Conservation (phyloP, 2,888 invertebrate species). For the Podotricha telesiphe region DNA sequence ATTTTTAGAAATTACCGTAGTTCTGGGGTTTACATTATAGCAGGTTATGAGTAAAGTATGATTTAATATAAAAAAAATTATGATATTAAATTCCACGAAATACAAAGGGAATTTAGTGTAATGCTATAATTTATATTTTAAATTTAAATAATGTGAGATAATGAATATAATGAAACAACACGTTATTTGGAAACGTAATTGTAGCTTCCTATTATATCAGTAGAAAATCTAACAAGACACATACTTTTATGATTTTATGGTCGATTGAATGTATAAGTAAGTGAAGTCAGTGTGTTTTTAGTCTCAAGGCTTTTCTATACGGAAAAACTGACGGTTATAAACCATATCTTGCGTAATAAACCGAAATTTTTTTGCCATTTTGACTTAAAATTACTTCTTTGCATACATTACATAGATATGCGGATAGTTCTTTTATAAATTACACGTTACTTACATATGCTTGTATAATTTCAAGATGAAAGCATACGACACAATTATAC, state of each 20-base stretch:
- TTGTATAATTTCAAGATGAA: no score
- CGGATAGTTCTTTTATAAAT: no score
- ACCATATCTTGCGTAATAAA: conserved; percentile 31
- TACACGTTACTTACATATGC: no score
- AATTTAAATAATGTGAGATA: neutral
- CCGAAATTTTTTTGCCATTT: neutral
- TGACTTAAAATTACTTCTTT: neutral
- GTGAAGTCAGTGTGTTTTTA: conserved; percentile 21
- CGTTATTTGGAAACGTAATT: neutral
- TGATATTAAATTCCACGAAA: no score
- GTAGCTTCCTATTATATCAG: neutral
- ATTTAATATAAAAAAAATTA: no score
- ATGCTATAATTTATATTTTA: no score
- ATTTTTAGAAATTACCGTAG: no score
- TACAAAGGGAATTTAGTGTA: no score
- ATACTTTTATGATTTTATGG: conserved; percentile 9
- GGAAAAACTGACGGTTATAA: conserved; percentile 13
- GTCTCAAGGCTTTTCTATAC: neutral
- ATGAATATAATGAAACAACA: neutral
- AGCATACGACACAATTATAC: no score
- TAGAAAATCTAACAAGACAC: neutral
- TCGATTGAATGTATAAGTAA: conserved; percentile 4
- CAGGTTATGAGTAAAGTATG: no score
- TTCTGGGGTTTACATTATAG: no score
- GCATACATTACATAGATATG: no score